phyloP scores from a whole-genome alignment of 2,113 vertebrate species.

The Columba janthina region DNA sequence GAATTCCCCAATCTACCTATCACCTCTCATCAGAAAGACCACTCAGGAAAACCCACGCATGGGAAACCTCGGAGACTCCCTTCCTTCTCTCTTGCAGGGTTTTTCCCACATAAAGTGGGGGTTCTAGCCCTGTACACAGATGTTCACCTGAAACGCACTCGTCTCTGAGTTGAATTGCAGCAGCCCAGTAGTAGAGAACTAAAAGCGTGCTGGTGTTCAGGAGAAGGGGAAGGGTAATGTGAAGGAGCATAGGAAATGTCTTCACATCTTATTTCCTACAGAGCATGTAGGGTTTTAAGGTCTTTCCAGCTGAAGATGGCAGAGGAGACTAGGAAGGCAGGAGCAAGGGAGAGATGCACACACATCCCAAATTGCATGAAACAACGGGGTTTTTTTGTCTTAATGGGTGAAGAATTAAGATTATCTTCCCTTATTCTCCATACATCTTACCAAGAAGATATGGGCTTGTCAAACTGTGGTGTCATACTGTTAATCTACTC shows the following conservation, averaged over 20 bases:
- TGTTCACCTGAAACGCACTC: background rate
- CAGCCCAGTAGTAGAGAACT: background rate
- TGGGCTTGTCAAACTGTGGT: background rate
- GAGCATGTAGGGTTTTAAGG: background rate
- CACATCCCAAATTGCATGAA: background rate
- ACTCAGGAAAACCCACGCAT: background rate
- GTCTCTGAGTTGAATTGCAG: background rate
- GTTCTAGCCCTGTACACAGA: background rate
- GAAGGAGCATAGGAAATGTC: background rate
- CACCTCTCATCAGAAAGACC: background rate
- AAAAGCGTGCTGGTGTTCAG: accelerated
- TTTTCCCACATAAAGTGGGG: background rate
- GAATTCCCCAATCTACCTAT: background rate
- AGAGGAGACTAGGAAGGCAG: background rate
- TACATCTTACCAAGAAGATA: background rate
- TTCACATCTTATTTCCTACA: background rate
- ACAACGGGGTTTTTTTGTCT: background rate
- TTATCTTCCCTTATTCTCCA: background rate
- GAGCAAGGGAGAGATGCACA: background rate
- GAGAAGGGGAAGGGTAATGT: background rate
- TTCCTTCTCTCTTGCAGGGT: background rate
- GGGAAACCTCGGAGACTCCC: background rate
- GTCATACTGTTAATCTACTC: background rate
- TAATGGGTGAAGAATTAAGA: background rate
- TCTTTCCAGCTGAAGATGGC: background rate